Percentiles rank a stretch among this genome's conserved stretches.
phyloP scores from a whole-genome alignment of 2,797 vertebrate genomes.

The Myripristis murdjan region DNA sequence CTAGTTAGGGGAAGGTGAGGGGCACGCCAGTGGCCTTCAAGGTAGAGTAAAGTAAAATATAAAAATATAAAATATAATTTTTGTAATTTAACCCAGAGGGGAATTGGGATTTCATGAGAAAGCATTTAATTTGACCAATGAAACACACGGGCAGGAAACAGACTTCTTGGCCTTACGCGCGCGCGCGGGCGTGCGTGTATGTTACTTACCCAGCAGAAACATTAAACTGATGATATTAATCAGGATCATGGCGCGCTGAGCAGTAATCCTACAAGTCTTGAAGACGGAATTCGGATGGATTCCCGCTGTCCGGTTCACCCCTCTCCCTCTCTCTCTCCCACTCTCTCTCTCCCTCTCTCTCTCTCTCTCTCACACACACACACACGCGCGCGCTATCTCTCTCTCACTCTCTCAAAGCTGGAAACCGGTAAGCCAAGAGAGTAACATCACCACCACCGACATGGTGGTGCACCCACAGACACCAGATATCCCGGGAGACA shows the following conservation, averaged over 20 bases:
- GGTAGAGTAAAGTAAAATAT: no score
- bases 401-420: conserved; percentile 17
- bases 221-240: conserved; percentile 59
- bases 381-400: no score
- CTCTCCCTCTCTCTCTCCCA: conserved; percentile 3
- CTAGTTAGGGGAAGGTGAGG: no score
- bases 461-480: conserved; percentile 33
- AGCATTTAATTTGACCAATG: no score
- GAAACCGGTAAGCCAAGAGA: conserved; percentile 16
- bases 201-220: conserved; percentile 73
- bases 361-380: no score
- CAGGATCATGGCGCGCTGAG: conserved; percentile 65
- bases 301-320: conserved; percentile 20
- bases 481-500: conserved; percentile 22
- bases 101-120: not conserved
- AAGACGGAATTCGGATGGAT: conserved; percentile 13
- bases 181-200: not conserved
- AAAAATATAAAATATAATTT: no score
- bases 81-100: not conserved
- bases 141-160: no score
- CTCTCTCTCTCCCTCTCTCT: conserved; percentile 32
- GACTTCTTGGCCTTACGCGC: not conserved
- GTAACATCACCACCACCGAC: conserved; percentile 32
- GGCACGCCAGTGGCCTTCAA: no score
- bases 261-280: conserved; percentile 56